Evolutionary conservation across 2,113 vertebrate species (phyloP).

Genomic region (Bungarus multicinctus): DNA sequence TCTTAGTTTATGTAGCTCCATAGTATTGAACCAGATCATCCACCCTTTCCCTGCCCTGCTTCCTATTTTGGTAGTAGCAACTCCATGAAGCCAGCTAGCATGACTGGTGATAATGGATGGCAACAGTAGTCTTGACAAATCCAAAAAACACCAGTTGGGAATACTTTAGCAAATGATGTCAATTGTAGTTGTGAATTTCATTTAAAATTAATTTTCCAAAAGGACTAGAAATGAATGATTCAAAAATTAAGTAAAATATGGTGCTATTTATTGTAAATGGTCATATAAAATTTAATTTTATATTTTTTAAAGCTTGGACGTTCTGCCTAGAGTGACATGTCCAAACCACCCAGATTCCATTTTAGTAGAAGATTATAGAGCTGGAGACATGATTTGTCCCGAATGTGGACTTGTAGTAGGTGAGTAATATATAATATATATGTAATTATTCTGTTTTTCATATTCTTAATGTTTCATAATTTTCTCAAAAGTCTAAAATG

Average conservation of each 20-base stretch:
- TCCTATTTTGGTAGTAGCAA: background rate
- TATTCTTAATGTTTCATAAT: background rate
- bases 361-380: conserved; percentile 97
- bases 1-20: background rate
- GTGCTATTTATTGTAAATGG: background rate
- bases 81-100: background rate
- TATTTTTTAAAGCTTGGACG: conserved; percentile 78
- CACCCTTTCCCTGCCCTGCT: background rate
- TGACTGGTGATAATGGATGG: background rate
- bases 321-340: conserved; percentile 89
- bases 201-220: background rate
- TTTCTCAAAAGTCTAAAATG: background rate
- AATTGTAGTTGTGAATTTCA: background rate
- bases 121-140: background rate
- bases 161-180: background rate
- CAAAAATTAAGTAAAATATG: background rate
- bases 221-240: background rate
- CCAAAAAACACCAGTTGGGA: background rate
- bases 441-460: background rate
- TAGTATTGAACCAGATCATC: background rate
- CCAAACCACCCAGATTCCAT: conserved; percentile 95
- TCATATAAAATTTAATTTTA: background rate
- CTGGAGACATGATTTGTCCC: conserved; percentile 98
- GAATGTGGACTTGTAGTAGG: conserved; percentile 98
- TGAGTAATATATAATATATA: conserved; percentile 59